Evolutionary conservation across 2,113 vertebrate genomes (phyloP).

Genomic region (Nibea albiflora): DNA sequence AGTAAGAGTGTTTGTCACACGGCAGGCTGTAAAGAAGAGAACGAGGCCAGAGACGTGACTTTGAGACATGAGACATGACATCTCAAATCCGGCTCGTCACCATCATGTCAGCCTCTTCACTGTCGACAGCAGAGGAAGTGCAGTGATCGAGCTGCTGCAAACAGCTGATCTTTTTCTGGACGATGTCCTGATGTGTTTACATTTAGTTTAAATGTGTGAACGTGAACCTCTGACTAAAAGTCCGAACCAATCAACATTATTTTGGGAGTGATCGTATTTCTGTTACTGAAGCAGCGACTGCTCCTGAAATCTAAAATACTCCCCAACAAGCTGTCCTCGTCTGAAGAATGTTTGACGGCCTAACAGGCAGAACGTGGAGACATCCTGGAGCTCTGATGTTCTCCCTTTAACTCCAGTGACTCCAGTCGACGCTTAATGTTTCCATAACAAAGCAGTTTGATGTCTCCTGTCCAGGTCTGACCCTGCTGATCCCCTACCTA

Average conservation of each 20-base stretch:
- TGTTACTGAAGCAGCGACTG: not conserved
- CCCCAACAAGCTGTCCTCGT: too few relatives aligned
- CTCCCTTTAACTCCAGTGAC: not conserved
- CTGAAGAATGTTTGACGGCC: too few relatives aligned
- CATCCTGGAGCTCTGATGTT: not conserved
- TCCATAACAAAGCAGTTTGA: rapidly evolving
- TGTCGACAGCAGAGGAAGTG: not conserved
- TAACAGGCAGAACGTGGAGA: too few relatives aligned
- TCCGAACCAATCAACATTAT: not conserved
- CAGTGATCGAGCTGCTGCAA: not conserved
- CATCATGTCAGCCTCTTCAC: not conserved
- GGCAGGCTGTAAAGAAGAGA: constrained; percentile 7
- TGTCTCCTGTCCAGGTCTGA: constrained; percentile 85
- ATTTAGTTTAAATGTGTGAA: not conserved
- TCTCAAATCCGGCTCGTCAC: not conserved
- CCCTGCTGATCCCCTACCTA: constrained; percentile 95
- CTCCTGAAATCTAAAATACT: not conserved
- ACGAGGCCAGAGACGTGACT: not conserved
- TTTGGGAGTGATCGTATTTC: not conserved
- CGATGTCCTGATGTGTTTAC: not conserved
- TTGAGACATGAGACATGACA: not conserved
- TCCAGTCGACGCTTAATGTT: not conserved
- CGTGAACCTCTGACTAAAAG: not conserved
- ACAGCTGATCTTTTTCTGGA: not conserved
- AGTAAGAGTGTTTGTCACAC: constrained; percentile 3